Evolutionary conservation across 2,888 invertebrate genomes (phyloP).

Genomic region (Acrocera orbiculus): DNA sequence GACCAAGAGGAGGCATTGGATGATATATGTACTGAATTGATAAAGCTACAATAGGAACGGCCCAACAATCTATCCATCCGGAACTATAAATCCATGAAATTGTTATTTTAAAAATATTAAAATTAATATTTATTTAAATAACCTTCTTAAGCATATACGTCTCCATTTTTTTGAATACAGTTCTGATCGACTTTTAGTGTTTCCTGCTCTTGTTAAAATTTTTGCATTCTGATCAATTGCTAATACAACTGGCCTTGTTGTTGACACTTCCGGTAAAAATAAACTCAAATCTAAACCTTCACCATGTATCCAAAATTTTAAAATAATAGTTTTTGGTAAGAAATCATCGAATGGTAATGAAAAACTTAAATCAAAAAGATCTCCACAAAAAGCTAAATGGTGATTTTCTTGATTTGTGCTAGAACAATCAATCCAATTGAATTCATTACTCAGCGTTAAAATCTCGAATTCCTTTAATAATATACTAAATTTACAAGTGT

Average conservation of each 20-base stretch:
- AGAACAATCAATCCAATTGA: conserved; percentile 98
- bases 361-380: conserved; percentile 81
- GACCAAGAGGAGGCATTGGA: conserved; percentile 76
- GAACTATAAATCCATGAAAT: conserved; percentile 19
- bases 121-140: conserved; percentile 6
- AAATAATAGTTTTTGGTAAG: conserved; percentile 70
- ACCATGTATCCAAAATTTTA: conserved; percentile 89
- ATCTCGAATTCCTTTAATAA: conserved; percentile 89
- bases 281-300: conserved; percentile 82
- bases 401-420: conserved; percentile 90
- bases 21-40: conserved; percentile 85
- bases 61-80: conserved; percentile 96
- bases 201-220: conserved; percentile 60
- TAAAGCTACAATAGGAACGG: conserved; percentile 81
- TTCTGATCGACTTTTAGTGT: conserved; percentile 36
- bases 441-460: conserved; percentile 82
- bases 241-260: conserved; percentile 62
- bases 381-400: conserved; percentile 86
- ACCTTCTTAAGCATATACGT: conserved; percentile 54
- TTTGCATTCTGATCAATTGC: conserved; percentile 79
- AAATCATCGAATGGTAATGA: conserved; percentile 90
- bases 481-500: conserved; percentile 85
- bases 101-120: conserved; percentile 2
- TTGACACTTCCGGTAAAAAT: conserved; percentile 82
- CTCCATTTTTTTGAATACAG: conserved; percentile 52